phyloP scores from a whole-genome alignment of 1,140 invertebrate genomes.

The Palaemon carinicauda region DNA sequence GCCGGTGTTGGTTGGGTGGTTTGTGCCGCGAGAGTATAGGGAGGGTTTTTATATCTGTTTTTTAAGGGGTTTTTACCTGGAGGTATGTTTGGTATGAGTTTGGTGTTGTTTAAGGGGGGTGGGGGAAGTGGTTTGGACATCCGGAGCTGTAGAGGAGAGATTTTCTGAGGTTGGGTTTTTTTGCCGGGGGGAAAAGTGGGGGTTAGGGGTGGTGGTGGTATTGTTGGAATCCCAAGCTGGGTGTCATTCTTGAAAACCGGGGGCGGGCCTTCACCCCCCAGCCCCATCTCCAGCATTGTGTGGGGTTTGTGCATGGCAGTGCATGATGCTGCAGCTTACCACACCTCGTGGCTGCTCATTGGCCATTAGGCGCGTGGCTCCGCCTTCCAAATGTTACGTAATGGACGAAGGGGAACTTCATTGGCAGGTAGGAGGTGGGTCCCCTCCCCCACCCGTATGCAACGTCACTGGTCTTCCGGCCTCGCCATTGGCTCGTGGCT shows the following conservation, averaged over 20 bases:
- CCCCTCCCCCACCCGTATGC: neutral
- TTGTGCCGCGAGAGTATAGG: too few relatives aligned
- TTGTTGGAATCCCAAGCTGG: too few relatives aligned
- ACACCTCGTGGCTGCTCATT: neutral
- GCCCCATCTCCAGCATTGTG: neutral
- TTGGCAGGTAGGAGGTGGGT: constrained; percentile 7
- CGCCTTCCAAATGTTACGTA: constrained; percentile 36
- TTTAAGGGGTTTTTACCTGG: too few relatives aligned
- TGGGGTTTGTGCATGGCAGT: constrained; percentile 23
- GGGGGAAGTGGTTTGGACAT: too few relatives aligned
- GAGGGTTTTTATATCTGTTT: too few relatives aligned
- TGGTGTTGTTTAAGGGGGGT: too few relatives aligned
- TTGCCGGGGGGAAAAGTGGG: too few relatives aligned
- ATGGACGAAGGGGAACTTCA: neutral
- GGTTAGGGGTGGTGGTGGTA: too few relatives aligned
- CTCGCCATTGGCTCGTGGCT: constrained; percentile 22
- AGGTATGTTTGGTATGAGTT: too few relatives aligned
- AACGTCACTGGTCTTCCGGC: neutral
- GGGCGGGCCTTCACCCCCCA: neutral
- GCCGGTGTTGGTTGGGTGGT: too few relatives aligned
- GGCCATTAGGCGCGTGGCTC: neutral
- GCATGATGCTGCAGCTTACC: constrained; percentile 31
- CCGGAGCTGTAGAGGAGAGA: too few relatives aligned
- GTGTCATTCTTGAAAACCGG: neutral
- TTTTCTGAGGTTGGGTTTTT: too few relatives aligned